Conservation (phyloP, 2,113 vertebrate species). For the Corythoichthys intestinalis region DNA sequence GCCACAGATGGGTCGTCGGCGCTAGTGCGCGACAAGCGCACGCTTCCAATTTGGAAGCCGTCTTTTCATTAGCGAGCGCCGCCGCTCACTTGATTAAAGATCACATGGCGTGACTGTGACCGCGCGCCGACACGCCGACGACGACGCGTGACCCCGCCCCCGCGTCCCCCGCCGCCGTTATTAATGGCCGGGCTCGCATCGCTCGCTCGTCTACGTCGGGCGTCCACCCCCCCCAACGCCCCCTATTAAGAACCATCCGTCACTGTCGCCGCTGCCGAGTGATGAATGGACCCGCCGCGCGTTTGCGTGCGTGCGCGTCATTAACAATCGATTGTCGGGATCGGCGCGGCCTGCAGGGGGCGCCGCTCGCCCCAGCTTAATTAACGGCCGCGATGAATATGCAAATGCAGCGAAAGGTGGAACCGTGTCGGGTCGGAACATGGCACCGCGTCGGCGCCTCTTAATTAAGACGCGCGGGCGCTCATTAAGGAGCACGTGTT, state of each 20-base stretch:
- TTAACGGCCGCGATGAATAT: constrained; percentile 21
- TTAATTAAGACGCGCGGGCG: not conserved
- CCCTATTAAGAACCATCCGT: constrained; percentile 85
- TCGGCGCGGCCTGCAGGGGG: constrained; percentile 31
- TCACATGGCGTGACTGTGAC: constrained; percentile 79
- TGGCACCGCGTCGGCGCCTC: not conserved
- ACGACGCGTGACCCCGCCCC: not conserved
- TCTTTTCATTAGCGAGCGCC: constrained; percentile 79
- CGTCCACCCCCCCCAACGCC: constrained; percentile 69
- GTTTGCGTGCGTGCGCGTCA: constrained; percentile 19
- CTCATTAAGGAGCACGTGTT: constrained; percentile 1
- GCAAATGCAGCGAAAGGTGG: not conserved
- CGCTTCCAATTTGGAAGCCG: constrained; percentile 65
- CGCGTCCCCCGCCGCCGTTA: constrained; percentile 86
- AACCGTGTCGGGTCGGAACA: not conserved
- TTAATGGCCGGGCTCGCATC: constrained; percentile 97
- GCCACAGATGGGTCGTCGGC: constrained; percentile 53
- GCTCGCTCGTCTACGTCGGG: constrained; percentile 94
- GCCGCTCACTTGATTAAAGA: constrained; percentile 87
- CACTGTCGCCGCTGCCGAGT: constrained; percentile 92
- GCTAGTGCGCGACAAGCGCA: not conserved
- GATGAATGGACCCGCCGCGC: constrained; percentile 84
- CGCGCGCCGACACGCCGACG: constrained; percentile 58
- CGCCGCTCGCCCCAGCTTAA: constrained; percentile 42
- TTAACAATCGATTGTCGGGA: constrained; percentile 32